phyloP scores from a whole-genome alignment of 1,140 invertebrate genomes.

The Mercenaria mercenaria region DNA sequence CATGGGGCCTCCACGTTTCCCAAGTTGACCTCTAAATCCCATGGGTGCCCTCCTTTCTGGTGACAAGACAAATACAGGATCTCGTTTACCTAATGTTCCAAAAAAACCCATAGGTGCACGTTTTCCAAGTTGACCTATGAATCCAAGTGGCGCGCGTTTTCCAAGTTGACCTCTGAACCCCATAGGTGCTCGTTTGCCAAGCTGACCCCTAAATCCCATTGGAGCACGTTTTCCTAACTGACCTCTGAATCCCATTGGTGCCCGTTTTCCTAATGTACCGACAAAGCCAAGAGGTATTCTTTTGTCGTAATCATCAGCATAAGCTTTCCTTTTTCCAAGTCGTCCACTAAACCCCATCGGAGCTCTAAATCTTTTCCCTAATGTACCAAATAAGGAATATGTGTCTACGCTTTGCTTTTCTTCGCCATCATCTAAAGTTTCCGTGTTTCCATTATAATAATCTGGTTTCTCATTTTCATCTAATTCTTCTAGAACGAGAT shows the following conservation, averaged over 20 bases:
- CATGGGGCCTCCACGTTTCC: constrained; percentile 37
- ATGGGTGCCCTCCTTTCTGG: constrained; percentile 45
- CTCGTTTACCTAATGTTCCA: constrained; percentile 40
- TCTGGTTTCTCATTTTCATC: neutral
- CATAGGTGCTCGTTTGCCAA: constrained; percentile 49
- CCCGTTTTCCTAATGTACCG: constrained; percentile 25
- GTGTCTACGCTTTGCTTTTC: neutral
- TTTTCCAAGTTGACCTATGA: constrained; percentile 44
- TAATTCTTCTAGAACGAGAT: neutral
- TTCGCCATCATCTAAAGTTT: neutral
- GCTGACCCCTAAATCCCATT: constrained; percentile 36
- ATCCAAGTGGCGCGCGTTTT: constrained; percentile 47
- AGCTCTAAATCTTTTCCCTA: constrained; percentile 26
- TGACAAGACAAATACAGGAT: neutral
- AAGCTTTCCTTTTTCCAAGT: constrained; percentile 32
- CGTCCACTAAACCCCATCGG: constrained; percentile 33
- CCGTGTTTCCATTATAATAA: neutral
- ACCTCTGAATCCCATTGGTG: constrained; percentile 49
- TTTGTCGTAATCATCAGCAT: constrained; percentile 11
- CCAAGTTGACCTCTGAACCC: constrained; percentile 44
- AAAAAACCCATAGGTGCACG: constrained; percentile 52
- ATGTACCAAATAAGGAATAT: neutral
- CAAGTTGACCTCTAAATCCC: constrained; percentile 40
- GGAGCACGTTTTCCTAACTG: constrained; percentile 49
- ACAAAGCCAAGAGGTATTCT: constrained; percentile 28